Base-by-base conservation (phyloP, 2,888 invertebrate genomes). In the Lissocephala sabroskyi region DNA sequence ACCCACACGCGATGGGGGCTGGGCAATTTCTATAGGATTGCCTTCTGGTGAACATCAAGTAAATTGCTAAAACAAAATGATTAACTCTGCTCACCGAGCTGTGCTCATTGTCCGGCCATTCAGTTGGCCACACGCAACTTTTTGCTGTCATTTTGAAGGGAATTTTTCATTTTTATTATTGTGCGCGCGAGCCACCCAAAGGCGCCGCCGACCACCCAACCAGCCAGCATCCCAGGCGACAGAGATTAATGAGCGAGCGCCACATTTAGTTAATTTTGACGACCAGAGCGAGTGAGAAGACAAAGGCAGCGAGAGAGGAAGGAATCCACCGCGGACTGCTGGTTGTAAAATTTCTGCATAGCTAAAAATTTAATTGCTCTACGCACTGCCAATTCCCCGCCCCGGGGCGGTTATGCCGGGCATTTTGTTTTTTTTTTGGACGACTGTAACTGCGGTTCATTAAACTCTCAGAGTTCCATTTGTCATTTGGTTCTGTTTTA, bases 201-300 rank as follows among this genome's bases (percentile, higher is more conserved):
- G n/a, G n/a, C n/a, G n/a, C n/a, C n/a, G n/a, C n/a, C n/a, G 49
- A 51, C 50, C 51, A 52, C 40, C 50, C 50, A 62, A 56, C 47
- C 62, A 62, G 53, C 49, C 35, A 45, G 41, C 57, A n/a, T 57
- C 54, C 17, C 17, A 26, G 56, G 52, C 55, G 47, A 55, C 64
- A 62, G 64, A 70, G 68, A 70, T 65, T 71, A 68, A 68, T 68
- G 68, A 67, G 67, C 46, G n/a, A 67, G 52, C 57, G 65, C 61
- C 63, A 63, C 71, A 57, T 71, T 68, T 71, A 65, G 71, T 68
- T 68, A 71, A 71, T 68, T 68, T 71, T 68, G 68, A 68, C 67
- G 71, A 68, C 68, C 63, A 59, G 55, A 56, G 39, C 61, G 16
- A 32, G 30, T n/a, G n/a, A n/a, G n/a, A n/a, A n/a, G n/a, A n/a